These are phyloP conservation scores for Hippocampus guttulatus DNA, from an alignment of 2,113 vertebrate species.

Conservation along the genomic window DNA sequence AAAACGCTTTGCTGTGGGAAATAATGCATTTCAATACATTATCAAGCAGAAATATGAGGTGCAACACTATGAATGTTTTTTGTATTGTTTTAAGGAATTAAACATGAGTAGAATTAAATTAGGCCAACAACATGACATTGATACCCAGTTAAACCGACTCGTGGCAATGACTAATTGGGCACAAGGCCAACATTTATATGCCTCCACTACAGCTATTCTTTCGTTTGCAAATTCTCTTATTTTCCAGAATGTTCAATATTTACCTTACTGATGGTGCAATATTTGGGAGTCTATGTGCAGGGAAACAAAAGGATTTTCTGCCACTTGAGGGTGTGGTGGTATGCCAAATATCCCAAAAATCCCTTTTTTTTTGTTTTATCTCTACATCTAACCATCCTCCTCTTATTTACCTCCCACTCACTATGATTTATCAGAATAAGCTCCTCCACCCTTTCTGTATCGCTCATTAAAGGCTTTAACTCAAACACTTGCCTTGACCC, in stretches of 20 bases:
- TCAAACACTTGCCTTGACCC: slow-evolving; percentile 2
- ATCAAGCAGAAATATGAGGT: background rate
- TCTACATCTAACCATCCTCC: background rate
- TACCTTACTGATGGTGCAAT: background rate
- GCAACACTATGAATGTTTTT: background rate
- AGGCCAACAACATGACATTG: background rate
- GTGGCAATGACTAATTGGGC: no score
- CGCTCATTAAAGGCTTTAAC: background rate
- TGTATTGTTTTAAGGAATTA: background rate
- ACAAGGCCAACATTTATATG: no score
- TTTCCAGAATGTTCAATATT: background rate
- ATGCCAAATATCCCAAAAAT: slow-evolving; percentile 45
- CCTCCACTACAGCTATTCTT: background rate
- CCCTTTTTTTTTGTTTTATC: slow-evolving; percentile 4
- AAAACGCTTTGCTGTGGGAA: no score
- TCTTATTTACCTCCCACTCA: background rate
- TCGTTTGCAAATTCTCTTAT: background rate
- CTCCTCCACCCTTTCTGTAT: background rate
- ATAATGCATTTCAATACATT: background rate
- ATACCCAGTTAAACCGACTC: no score
- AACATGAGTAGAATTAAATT: background rate
- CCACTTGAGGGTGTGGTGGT: slow-evolving; percentile 17
- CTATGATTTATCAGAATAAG: background rate
- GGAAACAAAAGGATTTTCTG: slow-evolving; percentile 20
- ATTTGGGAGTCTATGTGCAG: slow-evolving; percentile 1